Evolutionary conservation across 2,113 vertebrate species (phyloP).

Genomic region (Scortum barcoo): DNA sequence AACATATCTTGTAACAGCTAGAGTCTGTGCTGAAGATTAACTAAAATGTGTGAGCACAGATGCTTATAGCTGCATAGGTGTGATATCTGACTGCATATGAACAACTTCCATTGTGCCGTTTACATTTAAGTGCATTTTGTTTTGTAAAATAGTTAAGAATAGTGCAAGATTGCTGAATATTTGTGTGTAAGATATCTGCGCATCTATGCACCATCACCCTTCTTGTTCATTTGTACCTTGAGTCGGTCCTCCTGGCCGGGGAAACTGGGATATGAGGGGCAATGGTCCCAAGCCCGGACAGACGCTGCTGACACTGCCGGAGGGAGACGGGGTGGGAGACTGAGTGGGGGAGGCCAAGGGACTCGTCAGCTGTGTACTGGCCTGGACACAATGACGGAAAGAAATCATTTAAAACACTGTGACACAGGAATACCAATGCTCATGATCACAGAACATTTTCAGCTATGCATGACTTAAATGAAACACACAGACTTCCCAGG

Average conservation of each 20-base stretch:
- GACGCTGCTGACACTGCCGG: conserved; percentile 91
- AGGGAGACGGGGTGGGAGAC: conserved; percentile 95
- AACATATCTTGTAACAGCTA: no score
- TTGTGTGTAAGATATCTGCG: not conserved
- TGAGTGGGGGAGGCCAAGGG: conserved; percentile 95
- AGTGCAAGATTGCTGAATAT: no score
- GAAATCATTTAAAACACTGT: not conserved
- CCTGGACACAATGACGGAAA: conserved; percentile 76
- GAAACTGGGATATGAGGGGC: conserved; percentile 94
- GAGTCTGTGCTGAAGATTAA: no score
- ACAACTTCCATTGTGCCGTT: not conserved
- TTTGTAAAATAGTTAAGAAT: no score
- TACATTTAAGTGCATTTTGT: not conserved
- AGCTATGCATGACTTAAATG: not conserved
- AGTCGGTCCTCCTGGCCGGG: conserved; percentile 91
- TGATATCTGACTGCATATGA: not conserved
- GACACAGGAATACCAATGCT: not conserved
- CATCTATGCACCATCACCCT: not conserved
- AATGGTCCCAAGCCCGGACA: conserved; percentile 94
- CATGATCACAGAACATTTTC: not conserved
- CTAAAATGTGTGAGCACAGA: not conserved
- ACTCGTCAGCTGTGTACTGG: conserved; percentile 91
- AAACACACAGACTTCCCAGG: not conserved
- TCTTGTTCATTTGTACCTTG: conserved; percentile 87
- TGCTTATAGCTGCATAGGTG: not conserved